phyloP scores from a whole-genome alignment of 2,113 vertebrate genomes.

The Erythrocebus patas region DNA sequence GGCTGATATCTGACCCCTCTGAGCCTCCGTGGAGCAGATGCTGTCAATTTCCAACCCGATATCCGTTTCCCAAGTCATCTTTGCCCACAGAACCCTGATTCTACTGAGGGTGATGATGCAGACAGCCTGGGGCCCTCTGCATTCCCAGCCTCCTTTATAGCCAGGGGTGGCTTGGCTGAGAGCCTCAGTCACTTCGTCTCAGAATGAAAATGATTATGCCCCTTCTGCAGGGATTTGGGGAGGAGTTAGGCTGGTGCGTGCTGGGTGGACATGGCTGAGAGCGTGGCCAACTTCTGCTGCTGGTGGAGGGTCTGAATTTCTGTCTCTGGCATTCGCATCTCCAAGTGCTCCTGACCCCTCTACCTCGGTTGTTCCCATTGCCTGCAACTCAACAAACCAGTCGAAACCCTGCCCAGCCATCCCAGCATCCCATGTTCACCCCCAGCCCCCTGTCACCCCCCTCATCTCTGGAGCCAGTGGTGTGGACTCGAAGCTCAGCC shows the following conservation, averaged over 20 bases:
- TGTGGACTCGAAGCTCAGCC: not conserved
- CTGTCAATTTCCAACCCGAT: not conserved
- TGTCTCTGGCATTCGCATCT: not conserved
- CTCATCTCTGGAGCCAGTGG: not conserved
- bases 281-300: not conserved
- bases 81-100: not conserved
- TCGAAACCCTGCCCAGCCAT: not conserved
- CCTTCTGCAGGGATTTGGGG: not conserved
- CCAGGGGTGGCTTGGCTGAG: not conserved
- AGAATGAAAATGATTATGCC: not conserved
- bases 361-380: not conserved
- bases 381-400: not conserved
- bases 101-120: too few species aligned
- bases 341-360: not conserved
- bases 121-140: not conserved
- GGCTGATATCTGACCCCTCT: not conserved
- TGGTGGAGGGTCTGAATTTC: not conserved
- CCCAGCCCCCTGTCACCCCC: not conserved
- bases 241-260: not conserved
- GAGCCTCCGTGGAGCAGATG: not conserved
- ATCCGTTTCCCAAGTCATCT: not conserved
- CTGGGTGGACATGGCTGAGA: fast-evolving
- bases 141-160: not conserved
- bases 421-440: not conserved
- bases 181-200: not conserved